Percentiles rank a stretch among this genome's conserved stretches.
Evolutionary conservation across 2,113 vertebrate genomes (phyloP).

Genomic region (Addax nasomaculatus): DNA sequence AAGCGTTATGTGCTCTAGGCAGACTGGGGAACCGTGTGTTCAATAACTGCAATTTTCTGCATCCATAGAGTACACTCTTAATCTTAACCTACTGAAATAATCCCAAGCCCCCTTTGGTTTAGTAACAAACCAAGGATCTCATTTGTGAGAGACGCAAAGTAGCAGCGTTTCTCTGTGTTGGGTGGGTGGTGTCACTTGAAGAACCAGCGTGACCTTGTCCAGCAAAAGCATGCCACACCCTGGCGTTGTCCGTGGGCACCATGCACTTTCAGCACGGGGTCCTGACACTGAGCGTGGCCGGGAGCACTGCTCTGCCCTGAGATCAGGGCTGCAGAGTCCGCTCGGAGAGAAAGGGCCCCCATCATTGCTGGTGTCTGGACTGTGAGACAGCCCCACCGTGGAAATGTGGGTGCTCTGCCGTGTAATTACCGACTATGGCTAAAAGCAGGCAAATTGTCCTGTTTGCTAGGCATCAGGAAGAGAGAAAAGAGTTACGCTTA

Average conservation of each 20-base stretch:
- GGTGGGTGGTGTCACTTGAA: background rate
- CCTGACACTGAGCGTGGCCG: background rate
- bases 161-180: background rate
- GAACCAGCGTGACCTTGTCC: background rate
- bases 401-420: background rate
- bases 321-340: background rate
- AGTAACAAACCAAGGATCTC: conserved; percentile 31
- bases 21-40: conserved; percentile 42
- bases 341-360: background rate
- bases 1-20: conserved; percentile 37
- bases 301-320: background rate
- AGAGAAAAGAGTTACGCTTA: conserved; percentile 26
- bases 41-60: conserved; percentile 62
- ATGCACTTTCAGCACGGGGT: background rate
- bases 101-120: conserved; percentile 11
- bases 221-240: background rate
- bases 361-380: background rate
- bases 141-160: background rate
- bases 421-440: rapidly evolving
- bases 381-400: background rate
- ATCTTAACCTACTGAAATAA: conserved; percentile 63
- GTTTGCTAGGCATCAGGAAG: background rate
- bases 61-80: conserved; percentile 54
- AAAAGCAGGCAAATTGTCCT: background rate
- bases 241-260: background rate